Evolutionary conservation across 2,797 vertebrate species (phyloP).

Genomic region (Hoplostethus mediterraneus): DNA sequence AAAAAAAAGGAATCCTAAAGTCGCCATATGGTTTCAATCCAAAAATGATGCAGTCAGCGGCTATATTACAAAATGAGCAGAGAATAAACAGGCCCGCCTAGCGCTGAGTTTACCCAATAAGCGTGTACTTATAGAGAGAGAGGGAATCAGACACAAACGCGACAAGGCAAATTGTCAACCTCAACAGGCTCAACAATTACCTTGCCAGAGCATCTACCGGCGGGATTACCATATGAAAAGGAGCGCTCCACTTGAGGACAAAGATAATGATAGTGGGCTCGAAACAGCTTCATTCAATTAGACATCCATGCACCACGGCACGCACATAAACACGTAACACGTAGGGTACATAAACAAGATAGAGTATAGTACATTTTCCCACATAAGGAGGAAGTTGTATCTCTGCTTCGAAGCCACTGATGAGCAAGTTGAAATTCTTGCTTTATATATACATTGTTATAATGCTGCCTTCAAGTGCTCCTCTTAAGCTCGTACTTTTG

Average conservation of each 20-base stretch:
- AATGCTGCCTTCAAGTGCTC: background rate
- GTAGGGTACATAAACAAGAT: too few relatives aligned
- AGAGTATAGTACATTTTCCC: background rate
- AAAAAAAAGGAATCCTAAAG: constrained; percentile 4
- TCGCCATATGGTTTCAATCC: constrained; percentile 14
- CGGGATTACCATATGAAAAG: constrained; percentile 74
- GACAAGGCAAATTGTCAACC: constrained; percentile 56
- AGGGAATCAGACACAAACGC: constrained; percentile 28
- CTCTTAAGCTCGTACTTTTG: too few relatives aligned
- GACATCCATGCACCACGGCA: constrained; percentile 23
- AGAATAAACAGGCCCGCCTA: constrained; percentile 7
- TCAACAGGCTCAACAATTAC: constrained; percentile 70
- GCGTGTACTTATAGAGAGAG: constrained; percentile 32
- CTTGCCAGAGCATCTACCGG: constrained; percentile 62
- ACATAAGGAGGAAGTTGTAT: background rate
- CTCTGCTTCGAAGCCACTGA: background rate
- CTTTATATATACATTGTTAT: too few relatives aligned
- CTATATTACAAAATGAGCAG: constrained; percentile 16
- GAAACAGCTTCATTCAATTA: constrained; percentile 58
- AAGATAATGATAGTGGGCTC: constrained; percentile 71
- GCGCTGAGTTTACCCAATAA: background rate
- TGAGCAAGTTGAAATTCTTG: background rate
- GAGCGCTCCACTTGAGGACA: constrained; percentile 62
- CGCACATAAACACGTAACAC: too few relatives aligned
- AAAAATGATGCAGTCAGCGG: constrained; percentile 5